Base-by-base conservation (phyloP, 2,888 invertebrate species). In the Furcula furcula region DNA sequence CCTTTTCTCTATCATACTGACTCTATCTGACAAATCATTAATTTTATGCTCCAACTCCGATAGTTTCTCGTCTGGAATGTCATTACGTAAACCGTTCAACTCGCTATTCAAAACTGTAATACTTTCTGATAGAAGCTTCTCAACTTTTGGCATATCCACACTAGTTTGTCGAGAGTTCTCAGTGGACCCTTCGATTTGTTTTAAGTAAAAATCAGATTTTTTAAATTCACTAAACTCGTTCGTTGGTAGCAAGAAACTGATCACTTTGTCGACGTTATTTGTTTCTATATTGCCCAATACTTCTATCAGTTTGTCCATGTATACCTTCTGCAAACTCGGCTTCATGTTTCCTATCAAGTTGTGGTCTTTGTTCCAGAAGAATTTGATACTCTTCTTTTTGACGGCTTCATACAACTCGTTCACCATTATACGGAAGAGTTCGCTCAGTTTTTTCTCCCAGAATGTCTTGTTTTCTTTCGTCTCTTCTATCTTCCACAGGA, bases 401-500 rank as follows among this genome's bases (percentile, higher is more conserved):
- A 86, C 44, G 0, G 82, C 80, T 2, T 48, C 41, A 35, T 75
- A 55, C 0, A 86, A 38, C 19, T 76, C 76, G 19, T 76, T 58
- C 0, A 86, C 68, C 86, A 86, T 86, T 2, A 57, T 56, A 1
- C 51, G 56, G 48, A 80, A 83, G 0, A 75, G 63, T 1, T 67
- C 36, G 35, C 77, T 77, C 2, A 76, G 22, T 36, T 70, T 80
- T 26, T 61, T 73, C 42, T 74, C 63, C 86, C 85, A 86, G 47
- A 67, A 84, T 7, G 60, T 65, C 27, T 76, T 74, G 35, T 75
- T 63, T 0, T 70, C 64, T 5, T 70, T 59, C n/a, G 53, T 59
- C 1, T 64, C 59, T 3, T 72, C 54, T 1, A 79, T 62, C 61
- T 84, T 80, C 76, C 89, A 86, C 5, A 91, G 66, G 44, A 88